These are phyloP conservation scores for Oxytorus armatus DNA, from an alignment of 2,888 invertebrate species.

Conservation along the genomic window DNA sequence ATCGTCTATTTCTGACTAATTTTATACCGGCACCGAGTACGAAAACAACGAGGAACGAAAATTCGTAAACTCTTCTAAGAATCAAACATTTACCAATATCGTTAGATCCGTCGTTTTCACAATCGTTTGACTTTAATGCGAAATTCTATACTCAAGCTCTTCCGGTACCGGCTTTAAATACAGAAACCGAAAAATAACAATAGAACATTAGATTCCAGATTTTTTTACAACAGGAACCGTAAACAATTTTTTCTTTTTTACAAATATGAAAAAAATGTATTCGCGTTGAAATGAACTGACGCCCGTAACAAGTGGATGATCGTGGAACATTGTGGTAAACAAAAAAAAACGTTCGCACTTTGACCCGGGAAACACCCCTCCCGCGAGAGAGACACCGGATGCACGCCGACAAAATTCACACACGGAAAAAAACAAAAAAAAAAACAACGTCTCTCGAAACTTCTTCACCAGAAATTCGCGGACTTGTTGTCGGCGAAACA, in stretches of 20 bases:
- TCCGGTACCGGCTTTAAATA: conserved; percentile 23
- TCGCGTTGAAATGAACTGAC: neutral
- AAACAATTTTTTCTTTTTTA: neutral
- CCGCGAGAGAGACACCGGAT: conserved; percentile 64
- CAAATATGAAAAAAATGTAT: neutral
- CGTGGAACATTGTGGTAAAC: conserved; percentile 69
- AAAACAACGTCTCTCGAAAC: conserved; percentile 29
- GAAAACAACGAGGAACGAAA: conserved; percentile 36
- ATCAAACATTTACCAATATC: too few relatives aligned
- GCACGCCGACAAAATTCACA: conserved; percentile 53
- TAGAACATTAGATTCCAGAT: neutral
- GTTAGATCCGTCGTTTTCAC: too few relatives aligned
- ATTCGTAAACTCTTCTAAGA: conserved; percentile 22
- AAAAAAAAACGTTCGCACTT: conserved; percentile 73
- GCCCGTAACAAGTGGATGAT: conserved; percentile 13
- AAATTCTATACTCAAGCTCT: too few relatives aligned
- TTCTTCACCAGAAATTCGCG: neutral
- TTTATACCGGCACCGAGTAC: neutral
- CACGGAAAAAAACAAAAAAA: conserved; percentile 8
- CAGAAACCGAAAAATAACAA: conserved; percentile 9
- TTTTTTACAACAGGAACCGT: conserved; percentile 9
- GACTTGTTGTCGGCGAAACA: neutral
- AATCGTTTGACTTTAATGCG: too few relatives aligned
- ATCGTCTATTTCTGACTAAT: neutral
- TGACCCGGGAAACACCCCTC: conserved; percentile 71